Evolutionary conservation across 2,888 invertebrate species (phyloP).

Genomic region (Ormia ochracea): DNA sequence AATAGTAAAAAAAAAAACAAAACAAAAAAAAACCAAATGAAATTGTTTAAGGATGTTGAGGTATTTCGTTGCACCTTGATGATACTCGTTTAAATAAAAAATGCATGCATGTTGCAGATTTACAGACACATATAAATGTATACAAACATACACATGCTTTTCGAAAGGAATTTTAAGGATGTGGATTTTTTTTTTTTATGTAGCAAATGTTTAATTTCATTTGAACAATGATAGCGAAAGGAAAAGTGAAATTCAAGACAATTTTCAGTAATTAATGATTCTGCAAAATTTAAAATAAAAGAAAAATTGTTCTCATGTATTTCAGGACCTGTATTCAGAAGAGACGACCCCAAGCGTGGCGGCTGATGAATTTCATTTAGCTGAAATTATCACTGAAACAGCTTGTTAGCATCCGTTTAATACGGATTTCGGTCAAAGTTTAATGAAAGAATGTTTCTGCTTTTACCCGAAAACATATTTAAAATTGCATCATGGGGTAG

Average conservation of each 20-base stretch:
- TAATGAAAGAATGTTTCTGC: too few relatives aligned
- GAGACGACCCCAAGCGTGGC: background rate
- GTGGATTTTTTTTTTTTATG: background rate
- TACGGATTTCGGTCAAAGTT: too few relatives aligned
- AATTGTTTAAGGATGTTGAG: constrained; percentile 58
- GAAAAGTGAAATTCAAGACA: constrained; percentile 48
- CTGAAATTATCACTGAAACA: too few relatives aligned
- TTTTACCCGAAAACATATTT: too few relatives aligned
- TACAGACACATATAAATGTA: constrained; percentile 22
- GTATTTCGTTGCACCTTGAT: constrained; percentile 58
- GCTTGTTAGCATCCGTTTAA: too few relatives aligned
- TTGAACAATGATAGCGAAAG: constrained; percentile 11
- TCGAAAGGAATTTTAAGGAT: background rate
- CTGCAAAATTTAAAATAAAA: constrained; percentile 5
- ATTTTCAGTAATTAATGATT: constrained; percentile 25
- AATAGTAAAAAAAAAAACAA: too few relatives aligned
- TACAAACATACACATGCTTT: background rate
- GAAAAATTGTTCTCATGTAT: too few relatives aligned
- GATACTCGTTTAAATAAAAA: constrained; percentile 10
- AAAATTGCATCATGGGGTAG: too few relatives aligned
- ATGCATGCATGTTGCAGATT: constrained; percentile 47
- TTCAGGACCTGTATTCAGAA: background rate
- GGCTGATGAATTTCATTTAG: too few relatives aligned
- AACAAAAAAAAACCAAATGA: too few relatives aligned
- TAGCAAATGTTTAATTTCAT: constrained; percentile 34